phyloP scores from a whole-genome alignment of 1,140 invertebrate species.

The Scaptomyza hsui region DNA sequence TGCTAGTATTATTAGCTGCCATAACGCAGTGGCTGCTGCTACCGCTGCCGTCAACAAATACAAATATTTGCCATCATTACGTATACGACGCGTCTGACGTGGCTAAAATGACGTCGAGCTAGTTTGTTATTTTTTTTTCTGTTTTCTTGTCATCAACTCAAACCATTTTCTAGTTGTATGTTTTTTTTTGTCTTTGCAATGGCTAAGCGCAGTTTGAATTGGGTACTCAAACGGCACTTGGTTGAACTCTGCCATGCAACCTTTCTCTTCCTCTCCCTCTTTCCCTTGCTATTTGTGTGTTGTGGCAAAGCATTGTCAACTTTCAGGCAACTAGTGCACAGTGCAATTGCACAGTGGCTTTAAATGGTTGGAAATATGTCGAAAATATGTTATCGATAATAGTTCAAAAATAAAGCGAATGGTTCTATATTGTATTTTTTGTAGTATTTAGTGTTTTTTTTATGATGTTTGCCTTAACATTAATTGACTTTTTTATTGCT shows the following conservation, averaged over 20 bases:
- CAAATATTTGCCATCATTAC: constrained; percentile 62
- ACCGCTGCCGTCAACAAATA: constrained; percentile 17
- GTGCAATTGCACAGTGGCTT: constrained; percentile 2
- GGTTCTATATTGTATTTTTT: no score
- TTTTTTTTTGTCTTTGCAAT: constrained; percentile 38
- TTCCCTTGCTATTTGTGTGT: background rate
- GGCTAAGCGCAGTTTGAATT: constrained; percentile 64
- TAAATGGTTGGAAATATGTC: no score
- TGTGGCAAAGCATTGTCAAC: constrained; percentile 42
- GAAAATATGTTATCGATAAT: constrained; percentile 1
- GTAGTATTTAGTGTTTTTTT: no score
- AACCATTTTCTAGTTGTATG: background rate
- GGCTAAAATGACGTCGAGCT: constrained; percentile 24
- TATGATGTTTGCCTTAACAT: background rate
- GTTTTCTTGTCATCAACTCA: background rate
- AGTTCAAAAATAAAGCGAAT: no score
- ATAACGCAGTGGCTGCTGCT: constrained; percentile 33
- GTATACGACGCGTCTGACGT: constrained; percentile 62
- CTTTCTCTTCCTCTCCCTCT: background rate
- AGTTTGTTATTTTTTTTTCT: constrained; percentile 9
- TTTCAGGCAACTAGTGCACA: constrained; percentile 12
- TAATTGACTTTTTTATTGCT: background rate
- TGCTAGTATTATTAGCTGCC: constrained; percentile 79
- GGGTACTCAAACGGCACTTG: constrained; percentile 44
- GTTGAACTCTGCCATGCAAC: background rate